These are phyloP conservation scores for Drosophila nr. perissopoda DNA, from an alignment of 2,888 invertebrate species.

Conservation along the genomic window DNA sequence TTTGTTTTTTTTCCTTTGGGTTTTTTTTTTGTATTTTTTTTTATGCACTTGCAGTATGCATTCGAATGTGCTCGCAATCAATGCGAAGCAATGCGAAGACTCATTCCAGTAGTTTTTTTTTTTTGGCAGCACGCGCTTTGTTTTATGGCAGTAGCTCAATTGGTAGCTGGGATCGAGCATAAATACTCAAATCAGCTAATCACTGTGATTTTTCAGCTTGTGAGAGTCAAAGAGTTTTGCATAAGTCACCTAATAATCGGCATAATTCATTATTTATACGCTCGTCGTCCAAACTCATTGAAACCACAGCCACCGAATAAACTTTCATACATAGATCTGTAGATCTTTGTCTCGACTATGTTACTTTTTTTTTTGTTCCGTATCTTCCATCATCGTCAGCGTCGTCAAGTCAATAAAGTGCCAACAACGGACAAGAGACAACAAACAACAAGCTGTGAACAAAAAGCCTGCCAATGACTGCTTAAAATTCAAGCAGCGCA, in stretches of 20 bases:
- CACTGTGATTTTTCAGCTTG: conserved; percentile 63
- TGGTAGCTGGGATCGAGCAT: conserved; percentile 46
- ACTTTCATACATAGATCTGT: conserved; percentile 43
- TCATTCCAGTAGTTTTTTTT: conserved; percentile 22
- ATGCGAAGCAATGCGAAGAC: conserved; percentile 17
- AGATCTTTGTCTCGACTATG: conserved; percentile 57
- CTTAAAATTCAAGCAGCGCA: conserved; percentile 70
- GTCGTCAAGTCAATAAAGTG: conserved; percentile 64
- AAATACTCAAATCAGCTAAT: conserved; percentile 67
- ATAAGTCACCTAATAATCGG: conserved; percentile 76
- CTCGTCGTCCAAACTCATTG: conserved; percentile 19
- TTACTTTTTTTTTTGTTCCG: conserved; percentile 2
- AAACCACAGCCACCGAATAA: conserved; percentile 7
- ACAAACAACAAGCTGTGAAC: conserved; percentile 53
- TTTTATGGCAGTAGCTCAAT: conserved; percentile 55
- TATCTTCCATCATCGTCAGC: conserved; percentile 52
- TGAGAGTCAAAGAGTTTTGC: conserved; percentile 51
- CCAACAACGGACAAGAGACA: conserved; percentile 55
- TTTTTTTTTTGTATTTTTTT: conserved; percentile 10
- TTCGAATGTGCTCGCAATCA: conserved; percentile 15
- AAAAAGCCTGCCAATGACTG: conserved; percentile 73
- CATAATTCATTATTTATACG: conserved; percentile 75
- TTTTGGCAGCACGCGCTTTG: conserved; percentile 55
- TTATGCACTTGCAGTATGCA: conserved; percentile 19
- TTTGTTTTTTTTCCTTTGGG: conserved; percentile 23